Base-by-base conservation (phyloP, 2,888 invertebrate genomes). In the Metopia argyrocephala region DNA sequence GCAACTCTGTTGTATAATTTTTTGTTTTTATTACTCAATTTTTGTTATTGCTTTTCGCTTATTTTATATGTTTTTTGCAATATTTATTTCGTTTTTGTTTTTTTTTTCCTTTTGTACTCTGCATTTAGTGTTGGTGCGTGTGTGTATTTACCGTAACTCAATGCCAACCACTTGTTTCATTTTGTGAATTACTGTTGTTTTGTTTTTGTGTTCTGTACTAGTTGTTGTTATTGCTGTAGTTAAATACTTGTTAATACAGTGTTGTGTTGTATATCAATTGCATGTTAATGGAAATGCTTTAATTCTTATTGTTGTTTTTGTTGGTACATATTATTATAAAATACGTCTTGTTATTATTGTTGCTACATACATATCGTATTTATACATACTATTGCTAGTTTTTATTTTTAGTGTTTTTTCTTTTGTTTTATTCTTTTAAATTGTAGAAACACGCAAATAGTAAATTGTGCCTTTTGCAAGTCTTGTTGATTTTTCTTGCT, bases 131-230 rank as follows among this genome's bases (percentile, higher is more conserved):
- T 38, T 38, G 38, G 15, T 27, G 28, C 21, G 25, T 68, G 18
- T n/a, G 45, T 15, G 48, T 31, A 65, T 61, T 66, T 59, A 57
- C 66, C 59, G 65, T 59, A 56, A 61, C 78, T 80, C 84, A 84
- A 83, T 84, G 84, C 83, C 84, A 84, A 84, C 84, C 83, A 84
- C 84, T 84, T 84, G 84, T 84, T 83, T 82, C 64, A 15, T 57
- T 48, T 45, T 61, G 15, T 38, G 38, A 38, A 38, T 38, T 38
- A 38, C 38, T 9, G 38, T 38, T 38, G 15, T 38, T 38, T 38
- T 38, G 38, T 38, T 38, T 52, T 52, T 52, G 18, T 52, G 0
- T 52, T 52, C 21, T 4, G 21, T 31, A 12, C 2, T 46, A 56
- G 12, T 65, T 57, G 25, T 48, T 46, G 28, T 66, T 75, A 4